phyloP scores from a whole-genome alignment of 1,140 invertebrate species.

The Rhizoglyphus robini region DNA sequence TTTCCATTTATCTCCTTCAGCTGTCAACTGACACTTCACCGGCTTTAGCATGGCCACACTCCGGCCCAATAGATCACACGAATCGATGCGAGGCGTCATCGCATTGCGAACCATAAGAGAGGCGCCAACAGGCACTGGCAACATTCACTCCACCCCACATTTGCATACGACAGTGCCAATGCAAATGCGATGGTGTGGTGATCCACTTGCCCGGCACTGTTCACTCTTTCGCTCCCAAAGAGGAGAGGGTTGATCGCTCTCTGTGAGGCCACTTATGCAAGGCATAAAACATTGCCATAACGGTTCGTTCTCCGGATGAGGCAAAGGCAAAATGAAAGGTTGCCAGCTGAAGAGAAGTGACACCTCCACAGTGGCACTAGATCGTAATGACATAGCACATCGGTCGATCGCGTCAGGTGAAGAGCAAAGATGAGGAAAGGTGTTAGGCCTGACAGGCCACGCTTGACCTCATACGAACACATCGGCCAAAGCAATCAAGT shows the following conservation, averaged over 20 bases:
- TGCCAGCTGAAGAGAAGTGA: too few relatives aligned
- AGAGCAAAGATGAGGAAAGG: background rate
- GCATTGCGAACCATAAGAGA: background rate
- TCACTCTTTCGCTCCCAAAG: background rate
- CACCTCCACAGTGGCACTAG: background rate
- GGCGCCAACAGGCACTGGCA: background rate
- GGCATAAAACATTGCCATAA: background rate
- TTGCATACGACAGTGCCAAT: constrained; percentile 1
- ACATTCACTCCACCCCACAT: constrained; percentile 9
- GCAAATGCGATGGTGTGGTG: background rate
- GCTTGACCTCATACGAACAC: background rate
- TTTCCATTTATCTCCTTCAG: too few relatives aligned
- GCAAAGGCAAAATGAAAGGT: too few relatives aligned
- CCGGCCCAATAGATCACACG: too few relatives aligned
- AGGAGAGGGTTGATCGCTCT: background rate
- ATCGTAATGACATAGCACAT: background rate
- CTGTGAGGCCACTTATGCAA: background rate
- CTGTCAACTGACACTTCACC: too few relatives aligned
- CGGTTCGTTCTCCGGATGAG: too few relatives aligned
- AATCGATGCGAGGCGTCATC: background rate
- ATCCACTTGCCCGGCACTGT: background rate
- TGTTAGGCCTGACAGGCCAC: background rate
- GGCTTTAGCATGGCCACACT: too few relatives aligned
- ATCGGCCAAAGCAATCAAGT: background rate
- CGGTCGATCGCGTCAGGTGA: background rate